These are phyloP conservation scores for Margarornis squamiger DNA, from an alignment of 2,797 vertebrate species.

Conservation along the genomic window DNA sequence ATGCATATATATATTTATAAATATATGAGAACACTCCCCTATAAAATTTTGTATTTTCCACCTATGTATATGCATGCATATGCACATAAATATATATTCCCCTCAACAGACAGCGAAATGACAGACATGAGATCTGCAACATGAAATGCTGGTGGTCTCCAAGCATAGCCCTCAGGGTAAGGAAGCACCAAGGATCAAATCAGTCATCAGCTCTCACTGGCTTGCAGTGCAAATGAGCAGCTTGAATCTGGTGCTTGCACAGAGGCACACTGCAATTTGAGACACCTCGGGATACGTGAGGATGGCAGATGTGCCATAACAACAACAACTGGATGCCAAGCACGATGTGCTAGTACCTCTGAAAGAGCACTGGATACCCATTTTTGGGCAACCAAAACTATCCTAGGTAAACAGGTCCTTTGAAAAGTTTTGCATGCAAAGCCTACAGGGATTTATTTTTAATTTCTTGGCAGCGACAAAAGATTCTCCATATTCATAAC, in stretches of 20 bases:
- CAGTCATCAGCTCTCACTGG: not conserved
- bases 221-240: not conserved
- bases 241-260: not conserved
- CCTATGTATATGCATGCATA: too few species aligned
- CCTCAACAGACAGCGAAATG: not conserved
- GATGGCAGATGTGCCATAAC: not conserved
- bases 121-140: not conserved
- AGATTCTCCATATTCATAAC: conserved; percentile 23
- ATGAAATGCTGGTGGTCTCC: not conserved
- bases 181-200: not conserved
- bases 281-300: not conserved
- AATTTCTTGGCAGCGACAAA: not conserved
- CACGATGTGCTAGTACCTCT: not conserved
- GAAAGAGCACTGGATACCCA: not conserved
- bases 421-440: not conserved
- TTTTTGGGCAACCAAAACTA: not conserved
- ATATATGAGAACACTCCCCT: not conserved
- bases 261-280: not conserved
- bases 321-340: not conserved
- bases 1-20: not conserved
- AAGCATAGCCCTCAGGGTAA: not conserved
- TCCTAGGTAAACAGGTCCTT: not conserved
- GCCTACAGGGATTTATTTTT: conserved; percentile 7
- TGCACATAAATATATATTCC: not conserved
- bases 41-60: not conserved